Evolutionary conservation across 2,113 vertebrate species (phyloP).

Genomic region (Epinephelus moara): DNA sequence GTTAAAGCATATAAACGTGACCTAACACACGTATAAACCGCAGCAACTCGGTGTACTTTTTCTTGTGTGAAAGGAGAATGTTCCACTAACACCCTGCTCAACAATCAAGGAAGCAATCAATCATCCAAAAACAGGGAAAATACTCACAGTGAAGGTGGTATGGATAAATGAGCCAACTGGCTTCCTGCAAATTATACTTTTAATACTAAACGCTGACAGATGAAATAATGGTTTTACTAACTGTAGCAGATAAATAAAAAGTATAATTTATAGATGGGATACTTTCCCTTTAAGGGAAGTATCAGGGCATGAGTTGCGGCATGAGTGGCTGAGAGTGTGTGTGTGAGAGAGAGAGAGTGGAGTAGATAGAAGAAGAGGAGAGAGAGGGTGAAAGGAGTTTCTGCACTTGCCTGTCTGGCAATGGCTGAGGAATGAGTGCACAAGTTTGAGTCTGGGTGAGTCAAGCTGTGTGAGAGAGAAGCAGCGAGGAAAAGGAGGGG

Average conservation of each 20-base stretch:
- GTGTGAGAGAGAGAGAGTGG: conserved; percentile 2
- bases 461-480: conserved; percentile 50
- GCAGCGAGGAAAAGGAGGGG: conserved; percentile 28
- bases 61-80: conserved; percentile 3
- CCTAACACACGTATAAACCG: background rate
- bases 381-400: conserved; percentile 49
- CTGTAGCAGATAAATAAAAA: conserved; percentile 8
- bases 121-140: conserved; percentile 31
- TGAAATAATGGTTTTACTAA: conserved; percentile 22
- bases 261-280: conserved; percentile 13
- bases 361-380: background rate
- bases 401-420: conserved; percentile 74
- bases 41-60: background rate
- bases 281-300: conserved; percentile 56
- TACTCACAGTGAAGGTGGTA: conserved; percentile 12
- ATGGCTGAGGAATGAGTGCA: conserved; percentile 57
- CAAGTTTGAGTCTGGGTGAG: conserved; percentile 68
- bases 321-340: conserved; percentile 34
- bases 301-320: conserved; percentile 28
- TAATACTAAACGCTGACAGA: conserved; percentile 21
- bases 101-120: conserved; percentile 37
- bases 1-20: background rate
- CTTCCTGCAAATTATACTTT: conserved; percentile 35
- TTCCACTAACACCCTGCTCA: background rate
- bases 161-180: conserved; percentile 5